Evolutionary conservation across 2,888 invertebrate species (phyloP), one percentile per base, ranked within the genome.

Genomic region (Meandrusa payeni): DNA sequence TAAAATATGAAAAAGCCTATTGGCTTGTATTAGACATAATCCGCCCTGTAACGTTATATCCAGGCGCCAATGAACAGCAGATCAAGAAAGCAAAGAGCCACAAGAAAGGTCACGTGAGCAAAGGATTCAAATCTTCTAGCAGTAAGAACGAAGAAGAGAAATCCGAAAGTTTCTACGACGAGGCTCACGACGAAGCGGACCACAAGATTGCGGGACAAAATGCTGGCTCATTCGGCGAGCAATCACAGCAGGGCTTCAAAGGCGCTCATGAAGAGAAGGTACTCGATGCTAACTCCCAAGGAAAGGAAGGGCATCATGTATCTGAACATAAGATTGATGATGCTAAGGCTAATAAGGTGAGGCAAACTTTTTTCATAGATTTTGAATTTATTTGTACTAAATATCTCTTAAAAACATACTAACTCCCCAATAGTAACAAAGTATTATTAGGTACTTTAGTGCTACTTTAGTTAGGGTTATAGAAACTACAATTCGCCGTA

Each of bases 101-200:
- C 64, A 91, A 90, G 57, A 92, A 91, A 51, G 91, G 91, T 0
- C 91, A 91, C 61, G 87, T 89, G 6, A 90, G 90, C 64, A 91
- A 92, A 64, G 91, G 92, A n/a, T 92, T 90, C 69, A 91, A 92
- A 61, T 82, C 89, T 2, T 90, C 91, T 2, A 90, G 91, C 61
- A 91, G 91, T 60, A 91, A 92, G 57, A 91, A 92, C 55, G 92
- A 92, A 56, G 89, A 90, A 54, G 91, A 91, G 43, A 91, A 91
- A 63, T 88, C 90, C 3, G 91, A 91, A 61, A 90, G 88, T 56
- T 92, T 89, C 77, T 92, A 90, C 56, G 92, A 92, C 43, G 91
- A 91, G 55, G 90, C 89, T 9, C 90, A 91, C 53, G 91, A 92
- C 57, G 91, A 91, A 61, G 91, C 89, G 0, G 90, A 90, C 52